phyloP scores from a whole-genome alignment of 2,113 vertebrate species.

The Micronycteris hirsuta region DNA sequence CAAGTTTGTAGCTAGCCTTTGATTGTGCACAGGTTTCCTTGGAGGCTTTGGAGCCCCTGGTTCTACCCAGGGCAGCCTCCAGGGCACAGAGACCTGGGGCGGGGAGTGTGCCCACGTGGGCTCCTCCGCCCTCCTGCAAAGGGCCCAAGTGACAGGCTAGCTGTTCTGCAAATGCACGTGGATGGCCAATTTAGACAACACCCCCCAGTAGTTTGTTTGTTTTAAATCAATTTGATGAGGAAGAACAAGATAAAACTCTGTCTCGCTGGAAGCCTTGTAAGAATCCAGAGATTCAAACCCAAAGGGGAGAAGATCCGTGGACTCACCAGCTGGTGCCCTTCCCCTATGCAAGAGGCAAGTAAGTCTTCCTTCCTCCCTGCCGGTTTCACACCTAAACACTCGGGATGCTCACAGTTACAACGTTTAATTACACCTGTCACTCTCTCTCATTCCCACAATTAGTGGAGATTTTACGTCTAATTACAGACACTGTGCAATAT shows the following conservation, averaged over 20 bases:
- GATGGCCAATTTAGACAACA: not conserved
- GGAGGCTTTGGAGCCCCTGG: rapidly evolving
- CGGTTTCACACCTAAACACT: not conserved
- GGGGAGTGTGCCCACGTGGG: rapidly evolving
- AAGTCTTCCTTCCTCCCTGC: not conserved
- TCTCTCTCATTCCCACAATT: not conserved
- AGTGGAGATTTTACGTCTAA: not conserved
- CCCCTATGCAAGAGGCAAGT: not conserved
- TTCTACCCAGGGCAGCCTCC: rapidly evolving
- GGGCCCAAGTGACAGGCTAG: not conserved
- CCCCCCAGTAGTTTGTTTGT: not conserved
- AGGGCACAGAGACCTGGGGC: not conserved
- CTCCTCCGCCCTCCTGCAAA: not conserved
- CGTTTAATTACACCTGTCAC: not conserved
- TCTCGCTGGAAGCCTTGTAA: not conserved
- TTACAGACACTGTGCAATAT: not conserved
- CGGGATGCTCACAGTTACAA: not conserved
- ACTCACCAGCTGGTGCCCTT: conserved; percentile 18
- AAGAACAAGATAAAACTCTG: not conserved
- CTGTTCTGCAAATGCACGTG: not conserved
- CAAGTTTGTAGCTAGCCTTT: not conserved
- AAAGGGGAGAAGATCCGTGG: not conserved
- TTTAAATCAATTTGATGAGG: not conserved
- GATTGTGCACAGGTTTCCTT: rapidly evolving
- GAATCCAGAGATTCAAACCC: conserved; percentile 12